Evolutionary conservation across 1,140 invertebrate genomes (phyloP), one percentile per base, ranked within the genome.

Genomic region (Nasonia giraulti): DNA sequence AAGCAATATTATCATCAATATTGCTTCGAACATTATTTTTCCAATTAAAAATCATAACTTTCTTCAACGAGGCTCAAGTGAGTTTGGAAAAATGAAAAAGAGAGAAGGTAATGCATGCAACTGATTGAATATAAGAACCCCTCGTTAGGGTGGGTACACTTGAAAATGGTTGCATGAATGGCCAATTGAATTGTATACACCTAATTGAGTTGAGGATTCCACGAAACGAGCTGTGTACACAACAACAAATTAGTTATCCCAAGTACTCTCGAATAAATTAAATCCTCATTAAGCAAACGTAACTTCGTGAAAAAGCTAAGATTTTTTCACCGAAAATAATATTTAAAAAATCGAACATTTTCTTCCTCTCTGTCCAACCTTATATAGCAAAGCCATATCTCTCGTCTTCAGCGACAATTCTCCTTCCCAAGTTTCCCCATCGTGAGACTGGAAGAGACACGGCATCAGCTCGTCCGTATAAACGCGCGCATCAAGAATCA

Each of bases 51-150:
- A 62, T n/a, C 20, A 17, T 62, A 20, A 6, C 20, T n/a, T 20
- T 62, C 55, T 50, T 14, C 7, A 8, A 17, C 27, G 31, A 71
- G 5, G 17, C 66, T 75, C 12, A 50, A 50, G 74, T 76, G 44
- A n/a, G 23, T 23, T 76, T 76, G 74, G n/a, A 78, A 33, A 62
- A 78, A 62, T 17, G 2, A 62, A 62, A 78, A 62, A 27, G 76
- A 78, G 27, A 78, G 27, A 20, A 8, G 12, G 44, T 74, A 81
- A 81, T 55, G 23, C 50, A 73, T n/a, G 69, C 40, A 33, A 74
- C 68, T 81, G 55, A 81, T 81, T 74, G 80, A 81, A 81, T 81
- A 81, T 50, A 81, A 81, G 69, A 81, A 33, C 10, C 14, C 80
- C 40, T 81, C 69, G 31, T 74, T 73, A 33, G 10, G n/a, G n/a